Percentiles rank a stretch among this genome's conserved stretches.
Evolutionary conservation across 2,113 vertebrate genomes (phyloP).

Genomic region (Rhea pennata): DNA sequence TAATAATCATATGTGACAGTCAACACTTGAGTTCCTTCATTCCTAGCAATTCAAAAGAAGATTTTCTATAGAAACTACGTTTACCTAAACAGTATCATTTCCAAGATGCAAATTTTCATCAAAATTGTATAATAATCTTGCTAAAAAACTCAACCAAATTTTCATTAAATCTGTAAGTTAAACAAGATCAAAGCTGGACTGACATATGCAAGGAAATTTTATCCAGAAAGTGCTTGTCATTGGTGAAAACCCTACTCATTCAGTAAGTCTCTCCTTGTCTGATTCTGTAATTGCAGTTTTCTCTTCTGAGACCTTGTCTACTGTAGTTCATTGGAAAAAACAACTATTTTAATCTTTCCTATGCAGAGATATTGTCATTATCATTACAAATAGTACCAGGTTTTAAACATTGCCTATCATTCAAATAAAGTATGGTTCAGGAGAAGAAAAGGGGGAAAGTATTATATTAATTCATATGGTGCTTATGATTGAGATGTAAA

Average conservation of each 20-base stretch:
- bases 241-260: background rate
- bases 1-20: background rate
- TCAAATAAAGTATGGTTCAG: background rate
- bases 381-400: background rate
- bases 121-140: background rate
- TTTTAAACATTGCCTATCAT: background rate
- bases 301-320: background rate
- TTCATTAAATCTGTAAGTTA: conserved; percentile 30
- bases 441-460: background rate
- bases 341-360: background rate
- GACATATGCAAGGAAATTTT: background rate
- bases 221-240: background rate
- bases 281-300: background rate
- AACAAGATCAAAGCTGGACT: background rate
- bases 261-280: background rate
- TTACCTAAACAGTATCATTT: background rate
- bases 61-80: background rate
- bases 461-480: background rate
- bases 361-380: background rate
- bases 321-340: background rate
- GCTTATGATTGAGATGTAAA: background rate
- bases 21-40: background rate
- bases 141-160: background rate
- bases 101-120: background rate
- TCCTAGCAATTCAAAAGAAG: background rate